phyloP scores from a whole-genome alignment of 2,888 invertebrate species.

The Amblyjoppa fuscipennis region DNA sequence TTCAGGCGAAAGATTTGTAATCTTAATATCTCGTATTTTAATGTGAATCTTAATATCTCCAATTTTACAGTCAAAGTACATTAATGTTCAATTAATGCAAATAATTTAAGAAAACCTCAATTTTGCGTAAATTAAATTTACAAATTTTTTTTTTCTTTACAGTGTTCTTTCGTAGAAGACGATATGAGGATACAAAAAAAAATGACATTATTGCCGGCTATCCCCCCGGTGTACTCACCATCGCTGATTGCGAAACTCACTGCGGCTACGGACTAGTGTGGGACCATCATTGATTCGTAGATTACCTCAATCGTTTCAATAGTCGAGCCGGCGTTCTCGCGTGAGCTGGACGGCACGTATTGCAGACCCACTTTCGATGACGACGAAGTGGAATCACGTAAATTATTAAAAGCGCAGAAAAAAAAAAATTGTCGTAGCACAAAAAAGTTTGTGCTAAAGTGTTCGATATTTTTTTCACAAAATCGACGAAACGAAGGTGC shows the following conservation, averaged over 20 bases:
- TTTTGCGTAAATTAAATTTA: too few species aligned
- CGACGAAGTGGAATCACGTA: neutral
- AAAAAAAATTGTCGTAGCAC: neutral
- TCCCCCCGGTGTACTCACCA: neutral
- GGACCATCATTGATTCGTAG: conserved; percentile 5
- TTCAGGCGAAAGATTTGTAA: too few species aligned
- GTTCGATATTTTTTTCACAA: neutral
- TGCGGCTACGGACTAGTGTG: neutral
- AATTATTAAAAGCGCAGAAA: neutral
- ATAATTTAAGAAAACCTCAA: too few species aligned
- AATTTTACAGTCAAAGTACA: too few species aligned
- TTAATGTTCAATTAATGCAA: too few species aligned
- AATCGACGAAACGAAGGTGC: neutral
- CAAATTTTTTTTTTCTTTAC: too few species aligned
- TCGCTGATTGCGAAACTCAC: neutral
- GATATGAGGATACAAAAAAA: too few species aligned
- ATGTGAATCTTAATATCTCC: too few species aligned
- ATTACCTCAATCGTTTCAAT: conserved; percentile 13
- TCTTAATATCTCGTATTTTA: too few species aligned
- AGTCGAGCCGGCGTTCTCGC: neutral
- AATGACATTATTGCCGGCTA: too few species aligned
- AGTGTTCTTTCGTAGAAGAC: too few species aligned
- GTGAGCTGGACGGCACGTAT: neutral
- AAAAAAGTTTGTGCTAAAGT: neutral
- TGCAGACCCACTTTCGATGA: neutral